Base-by-base conservation (phyloP, 2,888 invertebrate genomes). In the Tromatobia lineatoria region DNA sequence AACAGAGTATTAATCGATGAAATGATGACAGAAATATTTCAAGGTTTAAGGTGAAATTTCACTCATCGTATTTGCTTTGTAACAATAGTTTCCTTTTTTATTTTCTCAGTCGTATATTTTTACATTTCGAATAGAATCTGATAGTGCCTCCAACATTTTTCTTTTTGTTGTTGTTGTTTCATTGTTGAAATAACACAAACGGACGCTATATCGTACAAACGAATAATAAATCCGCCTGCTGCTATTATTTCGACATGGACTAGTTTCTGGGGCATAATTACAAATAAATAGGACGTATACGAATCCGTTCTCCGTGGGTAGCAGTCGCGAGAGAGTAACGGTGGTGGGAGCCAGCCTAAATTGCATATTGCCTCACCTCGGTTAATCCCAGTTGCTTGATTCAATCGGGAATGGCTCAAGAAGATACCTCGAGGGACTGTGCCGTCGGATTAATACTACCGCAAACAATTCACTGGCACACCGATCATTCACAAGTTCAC, bases 101-200 rank as follows among this genome's bases (percentile, higher is more conserved):
- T 71, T 69, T 67, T 78, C 80, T 91, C 89, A 90, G 87, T 90
- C 90, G 87, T 90, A 90, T 88, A 85, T 89, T 88, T 90, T 90
- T 91, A 91, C 91, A 91, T 80, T 88, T 89, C 89, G 83, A 89
- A 91, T 90, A 91, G 88, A 91, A 92, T 92, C 86, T 90, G 88
- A 90, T 89, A 90, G 88, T 89, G 87, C 85, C 88, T 88, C 88
- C 88, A 92, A 91, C 90, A 87, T 89, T 83, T 84, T 81, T 79
- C 45, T 50, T 50, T 71, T 29, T 47, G 8, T 50, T 69, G 47
- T 57, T 74, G 71, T 59, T 75, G 29, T 79, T 47, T 79, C 70
- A 79, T 80, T 59, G 66, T 77, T 80, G 67, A 80, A 81, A 82
- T 76, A 70, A 83, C 78, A 71, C 76, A 83, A 81, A 86, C 82